phyloP scores from a whole-genome alignment of 2,113 vertebrate genomes.

The Zosterops lateralis region DNA sequence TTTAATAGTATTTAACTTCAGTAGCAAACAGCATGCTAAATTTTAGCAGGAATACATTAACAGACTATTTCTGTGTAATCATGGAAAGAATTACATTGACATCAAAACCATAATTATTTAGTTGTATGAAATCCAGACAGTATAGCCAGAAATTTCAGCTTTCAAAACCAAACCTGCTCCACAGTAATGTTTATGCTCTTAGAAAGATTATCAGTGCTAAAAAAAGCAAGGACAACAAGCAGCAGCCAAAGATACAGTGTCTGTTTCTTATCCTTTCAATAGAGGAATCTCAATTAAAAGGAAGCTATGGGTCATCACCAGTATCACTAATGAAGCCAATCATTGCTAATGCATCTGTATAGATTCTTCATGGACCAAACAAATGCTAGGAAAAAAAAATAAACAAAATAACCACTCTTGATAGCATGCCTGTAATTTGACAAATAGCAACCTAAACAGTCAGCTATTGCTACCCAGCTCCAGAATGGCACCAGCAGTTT shows the following conservation, averaged over 20 bases:
- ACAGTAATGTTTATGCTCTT: neutral
- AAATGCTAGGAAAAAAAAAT: neutral
- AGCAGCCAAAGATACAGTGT: neutral
- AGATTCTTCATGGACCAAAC: neutral
- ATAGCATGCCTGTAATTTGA: neutral
- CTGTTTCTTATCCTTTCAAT: neutral
- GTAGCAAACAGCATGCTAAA: neutral
- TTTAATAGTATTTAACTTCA: neutral
- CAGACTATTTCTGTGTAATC: neutral
- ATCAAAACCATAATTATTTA: conserved; percentile 26
- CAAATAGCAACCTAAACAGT: neutral
- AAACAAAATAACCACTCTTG: neutral
- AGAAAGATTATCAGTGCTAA: neutral
- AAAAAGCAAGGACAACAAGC: neutral
- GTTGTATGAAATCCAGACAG: neutral
- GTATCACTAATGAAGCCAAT: neutral
- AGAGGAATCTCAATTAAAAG: neutral
- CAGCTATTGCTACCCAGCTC: neutral
- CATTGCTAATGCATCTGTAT: neutral
- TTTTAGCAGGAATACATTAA: neutral
- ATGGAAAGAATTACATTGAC: neutral
- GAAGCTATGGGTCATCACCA: neutral
- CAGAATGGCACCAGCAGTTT: neutral
- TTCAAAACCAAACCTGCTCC: neutral
- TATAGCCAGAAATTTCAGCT: neutral